Base-by-base conservation (phyloP, 2,888 invertebrate species). In the Macaria notata region DNA sequence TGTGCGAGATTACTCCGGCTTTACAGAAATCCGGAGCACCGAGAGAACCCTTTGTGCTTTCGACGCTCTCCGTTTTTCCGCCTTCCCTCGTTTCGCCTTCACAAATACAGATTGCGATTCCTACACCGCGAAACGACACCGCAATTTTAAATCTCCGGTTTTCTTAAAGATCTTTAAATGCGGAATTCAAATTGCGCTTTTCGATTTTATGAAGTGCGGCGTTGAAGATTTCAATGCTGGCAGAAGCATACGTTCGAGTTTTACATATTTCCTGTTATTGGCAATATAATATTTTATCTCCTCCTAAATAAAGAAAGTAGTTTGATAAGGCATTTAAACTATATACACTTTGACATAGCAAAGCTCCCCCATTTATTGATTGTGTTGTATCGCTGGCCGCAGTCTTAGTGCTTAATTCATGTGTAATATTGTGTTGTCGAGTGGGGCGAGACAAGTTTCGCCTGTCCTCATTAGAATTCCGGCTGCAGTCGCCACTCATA, bases 391-490 rank as follows among this genome's bases (percentile, higher is more conserved):
- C 41, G 29, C 49, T 45, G 45, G 31, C 39, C 9, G 9, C 9
- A 5, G 51, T 48, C 31, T 54, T 46, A 43, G 46, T 38, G 43
- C 46, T 50, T 36, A 46, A 58, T 36, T 54, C 48, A 29, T 43
- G 31, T 45, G 51, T 61, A 47, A 62, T 51, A 60, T 7, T 63
- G 52, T 60, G 56, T 60, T 63, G 56, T 36, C 33, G 49, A 54
- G 52, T 56, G 56, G 51, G 49, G 57, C 46, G 59, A 65, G 61
- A 64, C 65, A 53, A 53, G 64, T 72, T 69, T 73, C 59, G 63
- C 72, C 58, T 62, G 59, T 71, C 65, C 75, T 79, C 78, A 83
- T 88, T 82, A 78, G 69, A 73, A 88, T 87, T 84, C 85, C 70
- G 76, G 73, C 69, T 65, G 72, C 74, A 75, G 62, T 70, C 70